phyloP scores from a whole-genome alignment of 2,888 invertebrate species.

The Calameuta filiformis region DNA sequence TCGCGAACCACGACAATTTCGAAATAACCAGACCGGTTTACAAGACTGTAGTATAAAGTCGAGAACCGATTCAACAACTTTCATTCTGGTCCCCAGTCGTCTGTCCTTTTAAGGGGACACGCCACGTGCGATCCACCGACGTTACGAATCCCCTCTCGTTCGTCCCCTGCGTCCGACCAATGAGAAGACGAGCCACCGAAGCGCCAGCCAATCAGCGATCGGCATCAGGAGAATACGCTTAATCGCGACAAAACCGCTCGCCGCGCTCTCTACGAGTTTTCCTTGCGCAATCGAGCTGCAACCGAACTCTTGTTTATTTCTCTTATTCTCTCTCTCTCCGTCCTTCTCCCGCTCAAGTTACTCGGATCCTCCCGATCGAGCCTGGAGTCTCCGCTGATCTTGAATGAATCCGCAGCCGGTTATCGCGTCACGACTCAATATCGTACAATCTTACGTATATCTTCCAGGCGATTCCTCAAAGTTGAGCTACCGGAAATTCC shows the following conservation, averaged over 20 bases:
- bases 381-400: neutral
- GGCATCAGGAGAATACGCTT: neutral
- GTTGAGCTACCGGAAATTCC: neutral
- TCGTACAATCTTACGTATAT: neutral
- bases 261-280: neutral
- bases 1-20: neutral
- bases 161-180: neutral
- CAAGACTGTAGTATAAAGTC: neutral
- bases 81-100: slow-evolving; percentile 33
- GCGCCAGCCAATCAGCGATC: neutral
- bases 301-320: neutral
- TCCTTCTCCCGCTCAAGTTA: neutral
- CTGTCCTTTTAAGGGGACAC: slow-evolving; percentile 42
- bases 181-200: neutral
- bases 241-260: neutral
- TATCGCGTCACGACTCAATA: neutral
- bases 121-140: slow-evolving; percentile 18
- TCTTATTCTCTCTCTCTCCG: neutral
- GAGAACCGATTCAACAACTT: slow-evolving; percentile 21
- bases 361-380: neutral
- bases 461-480: neutral
- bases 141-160: neutral
- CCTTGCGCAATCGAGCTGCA: slow-evolving; percentile 3
- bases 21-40: neutral
- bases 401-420: neutral